A percentile compares a stretch with the other conserved stretches of the same genome.
These are phyloP conservation scores for Nipponia nippon DNA, from an alignment of 2,113 vertebrate genomes.

Conservation along the genomic window DNA sequence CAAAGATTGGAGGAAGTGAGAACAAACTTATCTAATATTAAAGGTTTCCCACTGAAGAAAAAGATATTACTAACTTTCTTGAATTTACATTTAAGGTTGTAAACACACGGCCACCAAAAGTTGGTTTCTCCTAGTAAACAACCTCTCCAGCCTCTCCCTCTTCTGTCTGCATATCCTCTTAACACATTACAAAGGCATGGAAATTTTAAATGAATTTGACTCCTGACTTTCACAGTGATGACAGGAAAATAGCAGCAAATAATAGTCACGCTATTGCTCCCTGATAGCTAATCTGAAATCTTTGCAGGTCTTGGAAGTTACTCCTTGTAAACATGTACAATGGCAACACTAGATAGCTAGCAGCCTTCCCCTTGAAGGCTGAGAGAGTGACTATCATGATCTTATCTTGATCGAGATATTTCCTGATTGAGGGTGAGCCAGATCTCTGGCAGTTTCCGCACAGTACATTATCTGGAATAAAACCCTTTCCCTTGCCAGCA, in stretches of 20 bases:
- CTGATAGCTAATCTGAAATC: background rate
- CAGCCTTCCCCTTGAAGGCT: background rate
- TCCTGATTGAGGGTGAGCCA: background rate
- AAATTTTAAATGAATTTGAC: background rate
- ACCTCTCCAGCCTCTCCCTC: background rate
- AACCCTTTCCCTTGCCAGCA: background rate
- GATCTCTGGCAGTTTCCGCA: background rate
- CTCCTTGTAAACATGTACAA: background rate
- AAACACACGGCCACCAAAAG: background rate
- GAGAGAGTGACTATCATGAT: background rate
- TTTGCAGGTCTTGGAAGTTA: background rate
- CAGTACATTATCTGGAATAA: slow-evolving; percentile 4
- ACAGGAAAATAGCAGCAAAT: background rate
- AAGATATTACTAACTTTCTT: background rate
- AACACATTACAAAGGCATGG: background rate
- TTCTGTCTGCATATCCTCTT: background rate
- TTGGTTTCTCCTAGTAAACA: background rate
- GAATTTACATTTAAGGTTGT: background rate
- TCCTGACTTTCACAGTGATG: background rate
- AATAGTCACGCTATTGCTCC: background rate
- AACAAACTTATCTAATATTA: background rate
- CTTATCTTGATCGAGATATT: background rate
- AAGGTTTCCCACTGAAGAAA: background rate
- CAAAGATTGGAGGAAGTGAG: background rate
- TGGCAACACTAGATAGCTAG: background rate